Evolutionary conservation across 2,797 vertebrate genomes (phyloP), one percentile per base, ranked within the genome.

Genomic region (Eulemur mongoz): DNA sequence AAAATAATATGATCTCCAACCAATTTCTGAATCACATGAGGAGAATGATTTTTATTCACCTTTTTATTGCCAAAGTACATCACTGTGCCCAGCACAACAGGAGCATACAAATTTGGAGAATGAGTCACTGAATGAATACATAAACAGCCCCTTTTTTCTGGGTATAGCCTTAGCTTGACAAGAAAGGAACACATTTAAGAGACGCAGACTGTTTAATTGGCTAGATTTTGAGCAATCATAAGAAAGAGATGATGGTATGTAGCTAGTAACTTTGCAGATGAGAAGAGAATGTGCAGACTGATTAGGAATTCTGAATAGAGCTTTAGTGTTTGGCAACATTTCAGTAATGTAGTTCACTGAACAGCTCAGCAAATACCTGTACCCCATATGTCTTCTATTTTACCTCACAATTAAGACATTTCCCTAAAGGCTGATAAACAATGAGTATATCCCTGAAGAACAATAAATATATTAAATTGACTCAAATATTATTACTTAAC

Each of bases 401-500:
- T 94, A 52, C 63, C 9, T 95, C 43, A 93, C 48, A 96, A 43
- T 89, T 95, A 80, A 94, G 63, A 89, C 52, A 94, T 54, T 85
- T 96, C 73, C 72, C 84, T 65, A 43, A 96, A 87, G 90, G 9
- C 50, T 96, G 91, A 91, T 96, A 92, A 96, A 72, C 81, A 95
- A 92, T 85, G 14, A 61, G 17, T 45, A n/a, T 7, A 45, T 92
- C 59, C 50, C 90, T n/a, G 15, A 93, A 92, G 81, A 90, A 93
- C 18, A 72, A 48, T 85, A 52, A 79, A 82, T 83, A 17, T 32
- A 70, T 35, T 83, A 89, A 85, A 94, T n/a, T 35, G 48, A 92
- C 72, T 90, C 89, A 93, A 93, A 91, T 96, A 97, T 61, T 95
- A 91, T 95, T 67, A 96, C 81, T 90, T 89, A 93, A 59, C 43